These are phyloP conservation scores for Crotalus viridis DNA, from an alignment of 2,113 vertebrate genomes.

Conservation along the genomic window DNA sequence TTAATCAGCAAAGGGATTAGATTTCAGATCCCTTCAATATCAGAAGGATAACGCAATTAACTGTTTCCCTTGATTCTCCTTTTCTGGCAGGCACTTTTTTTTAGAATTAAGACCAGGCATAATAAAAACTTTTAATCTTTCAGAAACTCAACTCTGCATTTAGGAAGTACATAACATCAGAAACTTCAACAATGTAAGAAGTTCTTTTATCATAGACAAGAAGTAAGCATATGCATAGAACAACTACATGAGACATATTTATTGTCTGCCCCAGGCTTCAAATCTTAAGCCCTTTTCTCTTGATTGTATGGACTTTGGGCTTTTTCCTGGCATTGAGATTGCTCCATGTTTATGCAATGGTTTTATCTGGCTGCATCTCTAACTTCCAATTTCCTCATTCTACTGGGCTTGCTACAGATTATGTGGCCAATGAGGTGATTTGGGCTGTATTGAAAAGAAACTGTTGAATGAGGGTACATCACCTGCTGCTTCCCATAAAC, in stretches of 20 bases:
- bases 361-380: neutral
- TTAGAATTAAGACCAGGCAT: neutral
- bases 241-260: neutral
- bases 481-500: neutral
- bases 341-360: neutral
- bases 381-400: neutral
- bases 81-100: neutral
- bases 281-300: neutral
- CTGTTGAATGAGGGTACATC: neutral
- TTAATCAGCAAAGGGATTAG: neutral
- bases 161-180: neutral
- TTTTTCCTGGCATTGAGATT: neutral
- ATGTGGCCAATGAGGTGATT: neutral
- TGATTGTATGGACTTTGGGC: neutral
- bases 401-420: neutral
- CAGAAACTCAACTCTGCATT: neutral
- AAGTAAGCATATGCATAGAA: neutral
- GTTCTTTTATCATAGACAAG: neutral
- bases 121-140: neutral
- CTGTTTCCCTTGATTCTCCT: neutral
- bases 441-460: neutral
- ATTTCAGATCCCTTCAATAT: neutral
- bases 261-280: neutral
- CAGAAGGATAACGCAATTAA: neutral
- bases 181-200: neutral